Base-by-base conservation (phyloP, 2,888 invertebrate genomes). In the Nomada ferruginata region DNA sequence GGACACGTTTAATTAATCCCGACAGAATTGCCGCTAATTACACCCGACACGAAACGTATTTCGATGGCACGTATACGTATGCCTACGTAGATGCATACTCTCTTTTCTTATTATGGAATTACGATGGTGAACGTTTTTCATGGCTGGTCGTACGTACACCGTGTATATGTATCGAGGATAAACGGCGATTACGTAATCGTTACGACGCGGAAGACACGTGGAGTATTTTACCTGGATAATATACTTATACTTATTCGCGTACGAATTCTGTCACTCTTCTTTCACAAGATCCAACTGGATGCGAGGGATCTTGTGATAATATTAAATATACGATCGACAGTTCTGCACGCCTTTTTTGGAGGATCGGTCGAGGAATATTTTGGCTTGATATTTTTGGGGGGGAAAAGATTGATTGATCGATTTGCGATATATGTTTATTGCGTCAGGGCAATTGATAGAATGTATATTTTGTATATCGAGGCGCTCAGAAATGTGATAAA, bases 131-230 rank as follows among this genome's bases (percentile, higher is more conserved):
- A 81, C 75, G 85, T 79, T 85, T 76, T 61, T 36, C 76, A 85
- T 85, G 82, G 70, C 61, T 68, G 68, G 70, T 72, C 76, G 36
- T 36, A 36, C 36, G 36, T 71, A 64, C 87, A 64, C 79, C 74
- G 81, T 87, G 79, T 36, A 36, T 36, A 36, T 36, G 36, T 36
- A 87, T 87, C 81, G 83, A 79, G 83, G 83, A 86, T 86, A 87
- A 88, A 88, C 84, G 87, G 73, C 52, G 70, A 60, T 88, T 88
- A 63, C 68, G 69, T 69, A 88, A 88, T 81, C 65, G 23, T 61
- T 68, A 73, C 86, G 86, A 86, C 85, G 83, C 83, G 87, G 84
- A 87, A 87, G 86, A 80, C 81, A 71, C 42, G 44, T 65, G 63
- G 11, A 36, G 47, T 26, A 26, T 26, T 20, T 53, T 53, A n/a